These are phyloP conservation scores for Psix sp. DNA, from an alignment of 1,140 invertebrate genomes.

Conservation along the genomic window DNA sequence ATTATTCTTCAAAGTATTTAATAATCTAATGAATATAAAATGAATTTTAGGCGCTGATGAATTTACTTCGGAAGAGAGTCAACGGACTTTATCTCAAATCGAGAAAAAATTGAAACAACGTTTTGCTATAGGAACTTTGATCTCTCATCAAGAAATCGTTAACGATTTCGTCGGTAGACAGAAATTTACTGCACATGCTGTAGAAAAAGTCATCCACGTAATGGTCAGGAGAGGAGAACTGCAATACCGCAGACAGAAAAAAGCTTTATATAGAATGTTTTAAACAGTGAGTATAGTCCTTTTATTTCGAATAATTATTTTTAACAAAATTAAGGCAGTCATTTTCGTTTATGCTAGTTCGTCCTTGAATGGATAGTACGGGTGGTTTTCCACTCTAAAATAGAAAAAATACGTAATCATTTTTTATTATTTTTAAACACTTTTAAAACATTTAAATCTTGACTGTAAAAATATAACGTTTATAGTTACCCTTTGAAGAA, in stretches of 20 bases:
- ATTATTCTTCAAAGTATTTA: constrained; percentile 3
- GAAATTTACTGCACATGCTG: constrained; percentile 92
- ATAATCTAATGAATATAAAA: constrained; percentile 14
- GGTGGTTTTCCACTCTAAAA: constrained; percentile 78
- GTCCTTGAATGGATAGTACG: constrained; percentile 78
- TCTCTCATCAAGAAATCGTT: constrained; percentile 95
- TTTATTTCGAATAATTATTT: constrained; percentile 33
- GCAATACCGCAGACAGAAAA: constrained; percentile 96
- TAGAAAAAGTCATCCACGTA: constrained; percentile 93
- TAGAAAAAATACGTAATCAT: constrained; percentile 1
- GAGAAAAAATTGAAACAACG: constrained; percentile 96
- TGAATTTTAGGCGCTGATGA: constrained; percentile 90
- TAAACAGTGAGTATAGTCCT: constrained; percentile 70
- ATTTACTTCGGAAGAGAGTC: constrained; percentile 96
- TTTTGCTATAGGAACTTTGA: constrained; percentile 97
- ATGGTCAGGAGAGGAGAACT: constrained; percentile 97
- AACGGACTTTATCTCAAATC: constrained; percentile 91
- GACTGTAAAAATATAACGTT: too few relatives aligned
- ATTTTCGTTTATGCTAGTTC: constrained; percentile 56
- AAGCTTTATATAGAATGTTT: constrained; percentile 95
- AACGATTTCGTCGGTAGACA: constrained; percentile 93
- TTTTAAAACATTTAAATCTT: too few relatives aligned
- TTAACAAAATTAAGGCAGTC: constrained; percentile 27
- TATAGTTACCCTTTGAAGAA: constrained; percentile 78
- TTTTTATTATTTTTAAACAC: not conserved